phyloP scores from a whole-genome alignment of 2,113 vertebrate genomes.

The Telmatochromis sp. region DNA sequence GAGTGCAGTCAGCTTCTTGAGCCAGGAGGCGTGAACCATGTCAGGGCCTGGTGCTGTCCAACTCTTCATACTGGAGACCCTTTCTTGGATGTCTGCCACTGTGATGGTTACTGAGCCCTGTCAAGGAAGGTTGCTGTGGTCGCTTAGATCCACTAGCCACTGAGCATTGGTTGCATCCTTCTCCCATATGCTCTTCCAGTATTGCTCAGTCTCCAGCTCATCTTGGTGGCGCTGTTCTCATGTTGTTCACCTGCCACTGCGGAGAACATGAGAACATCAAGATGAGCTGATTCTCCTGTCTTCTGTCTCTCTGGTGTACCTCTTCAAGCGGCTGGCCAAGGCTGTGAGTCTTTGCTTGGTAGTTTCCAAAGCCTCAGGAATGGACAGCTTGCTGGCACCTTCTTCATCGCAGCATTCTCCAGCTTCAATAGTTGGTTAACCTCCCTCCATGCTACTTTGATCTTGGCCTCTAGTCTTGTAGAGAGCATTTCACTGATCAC shows the following conservation, averaged over 20 bases:
- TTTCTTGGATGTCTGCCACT: background rate
- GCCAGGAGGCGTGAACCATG: background rate
- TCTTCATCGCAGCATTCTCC: background rate
- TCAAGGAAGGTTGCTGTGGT: background rate
- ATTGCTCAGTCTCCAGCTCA: background rate
- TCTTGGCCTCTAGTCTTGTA: background rate
- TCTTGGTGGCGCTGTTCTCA: background rate
- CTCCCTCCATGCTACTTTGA: background rate
- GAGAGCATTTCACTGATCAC: background rate
- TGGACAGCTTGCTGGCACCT: background rate
- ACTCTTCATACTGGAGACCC: background rate
- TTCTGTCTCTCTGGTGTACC: background rate
- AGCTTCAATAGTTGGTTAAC: background rate
- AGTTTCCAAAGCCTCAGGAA: background rate
- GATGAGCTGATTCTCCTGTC: background rate
- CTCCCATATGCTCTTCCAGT: background rate
- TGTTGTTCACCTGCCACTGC: background rate
- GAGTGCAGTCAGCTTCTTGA: background rate
- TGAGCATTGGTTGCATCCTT: background rate
- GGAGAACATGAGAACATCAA: background rate
- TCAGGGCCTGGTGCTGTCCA: background rate
- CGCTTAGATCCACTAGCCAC: background rate
- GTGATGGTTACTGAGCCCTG: background rate
- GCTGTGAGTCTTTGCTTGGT: background rate
- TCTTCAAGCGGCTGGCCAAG: background rate